Percentiles rank a stretch among this genome's conserved stretches.
Evolutionary conservation across 2,797 vertebrate species (phyloP).

Genomic region (Cirrhinus molitorella): DNA sequence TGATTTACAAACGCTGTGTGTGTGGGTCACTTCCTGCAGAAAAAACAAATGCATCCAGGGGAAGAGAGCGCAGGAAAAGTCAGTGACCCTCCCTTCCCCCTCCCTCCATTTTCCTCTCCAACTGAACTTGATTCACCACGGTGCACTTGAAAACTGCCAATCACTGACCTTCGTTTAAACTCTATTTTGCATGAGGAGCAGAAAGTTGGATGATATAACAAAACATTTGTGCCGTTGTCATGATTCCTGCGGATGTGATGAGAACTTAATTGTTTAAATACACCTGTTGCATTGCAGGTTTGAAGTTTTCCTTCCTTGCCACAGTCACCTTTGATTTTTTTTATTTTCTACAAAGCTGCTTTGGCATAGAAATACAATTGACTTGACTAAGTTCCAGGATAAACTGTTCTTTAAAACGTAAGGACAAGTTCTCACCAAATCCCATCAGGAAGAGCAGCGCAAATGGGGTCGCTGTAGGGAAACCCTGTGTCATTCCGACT

Average conservation of each 20-base stretch:
- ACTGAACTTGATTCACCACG: slow-evolving; percentile 47
- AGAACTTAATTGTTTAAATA: not conserved
- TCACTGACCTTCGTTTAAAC: slow-evolving; percentile 46
- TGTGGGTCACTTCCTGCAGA: slow-evolving; percentile 66
- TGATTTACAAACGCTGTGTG: slow-evolving; percentile 59
- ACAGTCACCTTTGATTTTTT: not conserved
- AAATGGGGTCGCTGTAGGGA: slow-evolving; percentile 83
- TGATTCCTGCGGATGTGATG: slow-evolving; percentile 4
- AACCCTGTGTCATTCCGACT: slow-evolving; percentile 93
- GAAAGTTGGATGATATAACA: slow-evolving; percentile 5
- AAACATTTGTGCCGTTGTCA: not conserved
- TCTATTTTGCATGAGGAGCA: slow-evolving; percentile 11
- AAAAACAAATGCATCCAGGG: slow-evolving; percentile 59
- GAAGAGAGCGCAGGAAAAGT: slow-evolving; percentile 66
- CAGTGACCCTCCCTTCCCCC: slow-evolving; percentile 45
- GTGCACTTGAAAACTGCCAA: slow-evolving; percentile 21
- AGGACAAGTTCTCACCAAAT: slow-evolving; percentile 83
- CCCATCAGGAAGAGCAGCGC: slow-evolving; percentile 89
- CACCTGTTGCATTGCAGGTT: slow-evolving; percentile 31
- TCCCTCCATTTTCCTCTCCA: slow-evolving; percentile 45
- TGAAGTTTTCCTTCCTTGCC: not conserved
- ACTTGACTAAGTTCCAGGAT: not conserved
- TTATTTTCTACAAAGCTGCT: not conserved
- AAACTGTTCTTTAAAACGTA: slow-evolving; percentile 1
- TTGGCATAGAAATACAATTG: not conserved